Base-by-base conservation (phyloP, 2,888 invertebrate species). In the Dioctria linearis region DNA sequence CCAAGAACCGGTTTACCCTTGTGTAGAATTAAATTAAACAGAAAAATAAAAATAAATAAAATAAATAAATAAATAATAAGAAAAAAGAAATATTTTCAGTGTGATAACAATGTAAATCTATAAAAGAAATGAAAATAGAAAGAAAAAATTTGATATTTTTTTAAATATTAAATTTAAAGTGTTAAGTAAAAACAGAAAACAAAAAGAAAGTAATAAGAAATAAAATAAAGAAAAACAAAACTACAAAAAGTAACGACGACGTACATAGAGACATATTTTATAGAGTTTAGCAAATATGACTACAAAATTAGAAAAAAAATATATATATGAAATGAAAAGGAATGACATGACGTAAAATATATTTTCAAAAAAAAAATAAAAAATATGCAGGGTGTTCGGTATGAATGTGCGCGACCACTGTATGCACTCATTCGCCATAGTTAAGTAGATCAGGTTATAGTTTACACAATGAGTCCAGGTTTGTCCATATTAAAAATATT, bases 1-100 rank as follows among this genome's bases (percentile, higher is more conserved):
- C 76, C 76, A 76, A 76, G 76, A 76, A 76, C 4, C 63, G 76
- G 76, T 76, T 76, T 76, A 76, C 76, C 76, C 76, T 63, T 76
- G 76, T 25, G 25, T 76, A 76, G 76, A 63, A 6, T 73, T 5
- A 73, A 57, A 57, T 13, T 13, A 67, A 42, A 51, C 5, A 71
- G 3, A 51, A 4, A 37, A 13, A 37, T 76, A 76, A 63, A 25
- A 46, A 59, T 37, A 39, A 75, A 76, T 46, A 63, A 76, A 76
- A 25, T 25, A 51, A 37, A 71, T 13, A 51, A 4, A 37, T 51
- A 37, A 71, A 71, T 71, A 63, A 76, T 76, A 76, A 63, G 46
- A 25, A 59, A 54, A 39, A 75, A 76, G 63, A 63, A 76, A 76
- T 76, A 76, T 76, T 76, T 66, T 76, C 76, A 76, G 76, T 76